Evolutionary conservation across 2,888 invertebrate species (phyloP).

Genomic region (Drosophila birchii): DNA sequence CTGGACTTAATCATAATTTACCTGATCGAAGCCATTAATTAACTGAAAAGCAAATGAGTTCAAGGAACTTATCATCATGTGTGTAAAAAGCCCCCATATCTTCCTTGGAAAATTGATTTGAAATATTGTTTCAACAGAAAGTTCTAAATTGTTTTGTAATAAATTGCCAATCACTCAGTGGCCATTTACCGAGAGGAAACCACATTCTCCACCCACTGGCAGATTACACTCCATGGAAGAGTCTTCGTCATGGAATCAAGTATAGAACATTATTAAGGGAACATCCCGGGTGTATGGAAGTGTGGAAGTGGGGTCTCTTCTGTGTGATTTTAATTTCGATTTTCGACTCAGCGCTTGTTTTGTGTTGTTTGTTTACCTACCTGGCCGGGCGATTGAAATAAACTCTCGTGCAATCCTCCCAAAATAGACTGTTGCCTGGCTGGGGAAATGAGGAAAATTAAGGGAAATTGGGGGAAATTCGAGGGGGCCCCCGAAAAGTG

Average conservation of each 20-base stretch:
- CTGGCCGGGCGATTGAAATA: constrained; percentile 37
- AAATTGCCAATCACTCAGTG: constrained; percentile 59
- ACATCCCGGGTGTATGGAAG: constrained; percentile 8
- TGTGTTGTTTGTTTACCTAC: constrained; percentile 49
- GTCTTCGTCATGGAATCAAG: constrained; percentile 63
- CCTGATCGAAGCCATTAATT: constrained; percentile 25
- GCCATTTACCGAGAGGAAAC: constrained; percentile 30
- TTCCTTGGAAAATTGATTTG: constrained; percentile 40
- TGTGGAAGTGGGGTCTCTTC: neutral
- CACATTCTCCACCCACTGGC: constrained; percentile 17
- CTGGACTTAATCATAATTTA: constrained; percentile 27
- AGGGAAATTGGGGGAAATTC: constrained; percentile 35
- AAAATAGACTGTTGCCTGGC: constrained; percentile 64
- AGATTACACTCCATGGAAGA: constrained; percentile 12
- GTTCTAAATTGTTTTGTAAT: constrained; percentile 37
- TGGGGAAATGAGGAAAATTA: constrained; percentile 26
- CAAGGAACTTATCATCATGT: constrained; percentile 33
- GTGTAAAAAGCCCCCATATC: constrained; percentile 9
- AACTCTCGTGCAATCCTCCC: constrained; percentile 70
- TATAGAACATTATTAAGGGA: constrained; percentile 73
- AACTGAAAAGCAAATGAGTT: constrained; percentile 32
- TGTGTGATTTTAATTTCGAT: constrained; percentile 11
- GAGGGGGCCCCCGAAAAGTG: constrained; percentile 12
- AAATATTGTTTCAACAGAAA: constrained; percentile 42
- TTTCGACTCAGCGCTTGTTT: constrained; percentile 17